Conservation (phyloP, 2,888 invertebrate genomes). For the Kryphioiulus occultus region DNA sequence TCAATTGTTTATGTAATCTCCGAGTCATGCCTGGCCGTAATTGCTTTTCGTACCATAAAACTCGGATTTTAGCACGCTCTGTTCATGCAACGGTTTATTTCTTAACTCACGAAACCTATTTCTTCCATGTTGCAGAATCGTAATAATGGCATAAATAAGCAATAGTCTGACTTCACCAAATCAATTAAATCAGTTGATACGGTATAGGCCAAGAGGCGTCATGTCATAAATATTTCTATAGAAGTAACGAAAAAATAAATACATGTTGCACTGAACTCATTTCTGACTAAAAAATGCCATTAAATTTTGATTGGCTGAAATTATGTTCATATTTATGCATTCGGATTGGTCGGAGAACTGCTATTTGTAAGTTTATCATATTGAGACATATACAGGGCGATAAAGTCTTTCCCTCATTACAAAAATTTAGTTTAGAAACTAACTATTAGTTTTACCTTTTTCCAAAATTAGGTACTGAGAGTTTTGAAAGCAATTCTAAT, state of each 20-base stretch:
- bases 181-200: not conserved
- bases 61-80: not conserved
- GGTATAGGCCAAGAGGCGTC: conserved; percentile 7
- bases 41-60: not conserved
- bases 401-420: too few relatives aligned
- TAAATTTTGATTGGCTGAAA: not conserved
- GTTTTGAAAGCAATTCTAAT: too few relatives aligned
- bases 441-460: too few relatives aligned
- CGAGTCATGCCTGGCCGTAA: not conserved
- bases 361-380: too few relatives aligned
- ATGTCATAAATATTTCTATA: not conserved
- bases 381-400: too few relatives aligned
- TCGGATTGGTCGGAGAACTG: too few relatives aligned
- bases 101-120: not conserved
- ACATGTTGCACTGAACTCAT: not conserved
- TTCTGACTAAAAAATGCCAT: not conserved
- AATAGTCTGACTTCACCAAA: not conserved
- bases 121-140: not conserved
- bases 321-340: too few relatives aligned
- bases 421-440: too few relatives aligned
- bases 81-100: not conserved
- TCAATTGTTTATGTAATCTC: conserved; percentile 35
- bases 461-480: too few relatives aligned
- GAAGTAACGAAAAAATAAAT: not conserved
- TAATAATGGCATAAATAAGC: not conserved